Conservation (phyloP, 2,113 vertebrate species). For the Aspidoscelis tigris region DNA sequence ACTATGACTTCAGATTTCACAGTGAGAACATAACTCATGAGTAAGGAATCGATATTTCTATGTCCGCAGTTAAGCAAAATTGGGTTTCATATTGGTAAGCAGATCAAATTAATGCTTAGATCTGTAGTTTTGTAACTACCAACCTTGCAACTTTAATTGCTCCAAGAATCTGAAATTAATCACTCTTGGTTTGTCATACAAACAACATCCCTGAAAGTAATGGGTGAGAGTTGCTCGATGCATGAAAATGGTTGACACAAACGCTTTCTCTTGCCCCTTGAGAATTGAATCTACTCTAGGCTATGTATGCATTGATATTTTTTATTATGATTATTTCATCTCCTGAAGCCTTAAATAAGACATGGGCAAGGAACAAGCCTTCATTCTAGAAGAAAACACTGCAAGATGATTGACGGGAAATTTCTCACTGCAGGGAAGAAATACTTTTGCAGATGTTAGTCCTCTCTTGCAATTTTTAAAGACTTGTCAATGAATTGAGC, state of each 20-base stretch:
- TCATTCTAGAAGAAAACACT: conserved; percentile 33
- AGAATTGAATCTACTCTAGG: conserved; percentile 26
- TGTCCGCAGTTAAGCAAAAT: conserved; percentile 50
- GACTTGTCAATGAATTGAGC: conserved; percentile 26
- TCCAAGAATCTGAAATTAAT: conserved; percentile 18
- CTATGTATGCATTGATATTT: neutral
- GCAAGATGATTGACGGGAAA: conserved; percentile 38
- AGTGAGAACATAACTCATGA: conserved; percentile 49
- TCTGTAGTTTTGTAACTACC: conserved; percentile 43
- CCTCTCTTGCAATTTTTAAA: conserved; percentile 25
- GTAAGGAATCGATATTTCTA: conserved; percentile 51
- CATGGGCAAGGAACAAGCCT: conserved; percentile 10
- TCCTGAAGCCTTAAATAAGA: conserved; percentile 12
- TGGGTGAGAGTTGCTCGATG: conserved; percentile 31
- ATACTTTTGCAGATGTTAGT: conserved; percentile 43
- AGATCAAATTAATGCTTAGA: conserved; percentile 54
- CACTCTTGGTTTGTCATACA: conserved; percentile 31
- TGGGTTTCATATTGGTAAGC: conserved; percentile 47
- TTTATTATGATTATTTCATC: accelerated
- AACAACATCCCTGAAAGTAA: conserved; percentile 24
- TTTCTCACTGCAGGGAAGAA: conserved; percentile 50
- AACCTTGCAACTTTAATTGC: conserved; percentile 49
- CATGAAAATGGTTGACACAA: conserved; percentile 15
- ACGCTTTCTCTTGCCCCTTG: neutral
- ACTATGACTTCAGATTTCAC: conserved; percentile 58